Base-by-base conservation (phyloP, 2,113 vertebrate genomes). In the Geococcyx californianus region DNA sequence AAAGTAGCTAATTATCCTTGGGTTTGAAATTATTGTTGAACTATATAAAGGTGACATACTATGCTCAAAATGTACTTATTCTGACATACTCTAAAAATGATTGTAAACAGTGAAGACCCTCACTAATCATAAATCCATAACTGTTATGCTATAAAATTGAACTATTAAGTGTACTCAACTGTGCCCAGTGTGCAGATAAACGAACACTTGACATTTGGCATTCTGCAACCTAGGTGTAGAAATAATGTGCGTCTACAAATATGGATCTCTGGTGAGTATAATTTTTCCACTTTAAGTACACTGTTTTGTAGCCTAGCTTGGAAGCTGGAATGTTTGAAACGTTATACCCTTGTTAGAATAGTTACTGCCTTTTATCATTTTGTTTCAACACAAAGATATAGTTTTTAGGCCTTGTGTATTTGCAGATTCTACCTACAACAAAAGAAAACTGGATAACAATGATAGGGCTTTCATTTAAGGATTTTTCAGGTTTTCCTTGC, bases 181-280 rank as follows among this genome's bases (percentile, higher is more conserved):
- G 49, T 40, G 47, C 15, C 10, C 29, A 17, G 17, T 33, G 54
- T 86, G 78, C 34, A 90, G 42, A 38, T 40, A 81, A 60, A 78
- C 55, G 91, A 55, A 80, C 44, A 49, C 31, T 16, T 97, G n/a
- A 97, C 73, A 80, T 96, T 86, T 97, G 75, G 36, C 94, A 80
- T 98, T 98, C 97, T 97, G 80, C 84, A 80, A 93, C 77, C 78
- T 97, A 99, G 99, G 99, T 97, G 98, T 99, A 90, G 99, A 99
- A 98, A 99, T 99, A 95, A 99, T 99, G 99, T 99, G 98, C 45
- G 97, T 99, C 98, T 99, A 99, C 98, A 99, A 99, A 91, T 99
- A 99, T 4, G 99, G 99, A 94, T 99, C 99, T 84, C 92, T 98
- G 98, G 99, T 99, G 95, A 99, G 99, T 98, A 95, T 10, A 82